A percentile compares a stretch with the other conserved stretches of the same genome.
phyloP scores from a whole-genome alignment of 1,140 invertebrate species.

The Watersipora subatra region DNA sequence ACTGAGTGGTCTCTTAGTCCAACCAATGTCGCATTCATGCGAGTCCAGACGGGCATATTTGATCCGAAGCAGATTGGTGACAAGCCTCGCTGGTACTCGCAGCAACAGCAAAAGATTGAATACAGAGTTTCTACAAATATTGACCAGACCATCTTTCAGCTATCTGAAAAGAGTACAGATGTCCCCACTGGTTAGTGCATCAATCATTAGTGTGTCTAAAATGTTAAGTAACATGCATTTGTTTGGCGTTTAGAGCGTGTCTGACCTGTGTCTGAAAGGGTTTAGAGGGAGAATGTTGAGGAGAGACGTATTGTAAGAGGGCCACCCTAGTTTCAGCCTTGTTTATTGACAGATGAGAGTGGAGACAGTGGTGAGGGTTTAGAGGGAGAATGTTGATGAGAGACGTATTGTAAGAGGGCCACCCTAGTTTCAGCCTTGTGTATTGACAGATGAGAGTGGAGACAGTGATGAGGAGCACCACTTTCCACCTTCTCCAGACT shows the following conservation, averaged over 20 bases:
- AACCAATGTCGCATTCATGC: constrained; percentile 86
- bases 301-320: no score
- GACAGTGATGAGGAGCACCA: neutral
- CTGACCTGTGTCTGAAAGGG: no score
- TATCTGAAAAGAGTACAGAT: neutral
- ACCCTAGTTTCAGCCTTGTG: no score
- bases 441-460: constrained; percentile 3
- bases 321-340: no score
- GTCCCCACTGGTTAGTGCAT: neutral
- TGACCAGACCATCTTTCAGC: neutral
- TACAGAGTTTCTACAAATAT: neutral
- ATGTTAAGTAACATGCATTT: no score
- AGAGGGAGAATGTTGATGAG: no score
- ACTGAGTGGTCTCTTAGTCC: constrained; percentile 96
- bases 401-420: no score
- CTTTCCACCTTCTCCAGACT: neutral
- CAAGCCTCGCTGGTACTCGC: constrained; percentile 82
- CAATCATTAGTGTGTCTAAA: no score
- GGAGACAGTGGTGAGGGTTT: neutral
- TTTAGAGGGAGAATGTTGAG: no score
- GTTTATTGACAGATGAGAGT: constrained; percentile 4
- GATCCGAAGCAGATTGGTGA: constrained; percentile 90
- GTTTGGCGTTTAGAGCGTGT: no score
- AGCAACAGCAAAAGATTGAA: constrained; percentile 69
- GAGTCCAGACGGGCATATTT: constrained; percentile 87